Evolutionary conservation across 2,113 vertebrate genomes (phyloP).

Genomic region (Struthio camelus): DNA sequence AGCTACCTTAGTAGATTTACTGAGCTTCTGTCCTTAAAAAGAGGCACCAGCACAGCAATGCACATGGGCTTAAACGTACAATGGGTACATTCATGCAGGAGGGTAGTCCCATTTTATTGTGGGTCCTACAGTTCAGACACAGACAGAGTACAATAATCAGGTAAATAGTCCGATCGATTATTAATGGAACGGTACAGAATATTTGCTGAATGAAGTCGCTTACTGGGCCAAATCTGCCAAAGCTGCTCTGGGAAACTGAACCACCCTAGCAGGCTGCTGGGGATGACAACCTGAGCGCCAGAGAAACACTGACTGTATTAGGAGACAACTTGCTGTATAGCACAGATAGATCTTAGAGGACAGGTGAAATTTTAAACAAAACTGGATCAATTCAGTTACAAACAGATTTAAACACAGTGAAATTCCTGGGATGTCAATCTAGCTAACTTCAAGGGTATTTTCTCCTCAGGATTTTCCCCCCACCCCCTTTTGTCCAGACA

Average conservation of each 20-base stretch:
- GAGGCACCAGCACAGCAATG: background rate
- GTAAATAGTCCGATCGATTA: no score
- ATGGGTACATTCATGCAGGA: background rate
- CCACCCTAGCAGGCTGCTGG: background rate
- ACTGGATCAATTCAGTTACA: background rate
- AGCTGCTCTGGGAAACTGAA: background rate
- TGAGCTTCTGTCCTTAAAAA: background rate
- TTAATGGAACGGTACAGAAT: background rate
- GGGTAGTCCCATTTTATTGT: background rate
- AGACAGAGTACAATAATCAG: background rate
- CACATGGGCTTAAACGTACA: background rate
- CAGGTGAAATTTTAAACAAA: background rate
- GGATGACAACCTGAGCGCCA: background rate
- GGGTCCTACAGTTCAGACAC: background rate
- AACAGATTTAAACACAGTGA: background rate
- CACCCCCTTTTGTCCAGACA: background rate
- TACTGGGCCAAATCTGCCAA: background rate
- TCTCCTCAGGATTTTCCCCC: background rate
- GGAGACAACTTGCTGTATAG: background rate
- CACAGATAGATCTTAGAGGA: background rate
- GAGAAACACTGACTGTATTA: rapidly evolving
- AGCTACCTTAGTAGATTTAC: background rate
- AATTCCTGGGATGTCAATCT: background rate
- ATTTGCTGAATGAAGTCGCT: background rate
- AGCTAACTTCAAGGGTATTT: background rate